These are phyloP conservation scores for Proterorhinus semilunaris DNA, from an alignment of 2,113 vertebrate species.

Conservation along the genomic window DNA sequence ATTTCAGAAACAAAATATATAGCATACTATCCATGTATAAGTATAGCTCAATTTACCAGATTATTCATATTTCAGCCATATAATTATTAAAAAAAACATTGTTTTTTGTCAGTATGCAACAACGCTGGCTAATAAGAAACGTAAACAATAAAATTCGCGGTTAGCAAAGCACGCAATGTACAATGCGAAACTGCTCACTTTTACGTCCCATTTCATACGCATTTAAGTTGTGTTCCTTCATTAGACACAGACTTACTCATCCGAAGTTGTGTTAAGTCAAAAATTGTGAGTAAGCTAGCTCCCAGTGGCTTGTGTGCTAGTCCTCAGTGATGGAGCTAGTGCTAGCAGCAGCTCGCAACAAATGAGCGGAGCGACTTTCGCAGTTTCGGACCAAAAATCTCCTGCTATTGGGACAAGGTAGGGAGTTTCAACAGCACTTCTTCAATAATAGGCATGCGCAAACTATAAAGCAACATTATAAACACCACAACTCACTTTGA, in stretches of 20 bases:
- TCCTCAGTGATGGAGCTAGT: slow-evolving; percentile 61
- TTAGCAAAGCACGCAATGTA: slow-evolving; percentile 36
- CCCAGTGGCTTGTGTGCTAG: slow-evolving; percentile 40
- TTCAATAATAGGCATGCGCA: background rate
- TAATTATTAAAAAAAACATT: background rate
- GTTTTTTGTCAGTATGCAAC: slow-evolving; percentile 18
- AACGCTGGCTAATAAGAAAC: slow-evolving; percentile 47
- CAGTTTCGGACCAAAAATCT: slow-evolving; percentile 29
- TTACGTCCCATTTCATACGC: background rate
- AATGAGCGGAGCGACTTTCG: slow-evolving; percentile 51
- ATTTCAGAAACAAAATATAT: background rate
- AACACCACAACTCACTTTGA: slow-evolving; percentile 68
- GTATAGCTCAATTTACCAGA: background rate
- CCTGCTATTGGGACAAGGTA: background rate
- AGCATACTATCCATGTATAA: background rate
- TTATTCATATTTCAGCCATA: background rate
- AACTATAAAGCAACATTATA: background rate
- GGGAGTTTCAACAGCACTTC: background rate
- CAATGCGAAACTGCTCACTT: background rate
- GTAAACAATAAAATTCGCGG: slow-evolving; percentile 50
- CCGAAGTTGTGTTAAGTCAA: slow-evolving; percentile 4
- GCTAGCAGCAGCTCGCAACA: slow-evolving; percentile 67
- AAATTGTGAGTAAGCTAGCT: slow-evolving; percentile 34
- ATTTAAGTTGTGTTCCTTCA: background rate
- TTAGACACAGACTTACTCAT: background rate